These are phyloP conservation scores for Dicrurus megarhynchus DNA, from an alignment of 2,113 vertebrate genomes.

Conservation along the genomic window DNA sequence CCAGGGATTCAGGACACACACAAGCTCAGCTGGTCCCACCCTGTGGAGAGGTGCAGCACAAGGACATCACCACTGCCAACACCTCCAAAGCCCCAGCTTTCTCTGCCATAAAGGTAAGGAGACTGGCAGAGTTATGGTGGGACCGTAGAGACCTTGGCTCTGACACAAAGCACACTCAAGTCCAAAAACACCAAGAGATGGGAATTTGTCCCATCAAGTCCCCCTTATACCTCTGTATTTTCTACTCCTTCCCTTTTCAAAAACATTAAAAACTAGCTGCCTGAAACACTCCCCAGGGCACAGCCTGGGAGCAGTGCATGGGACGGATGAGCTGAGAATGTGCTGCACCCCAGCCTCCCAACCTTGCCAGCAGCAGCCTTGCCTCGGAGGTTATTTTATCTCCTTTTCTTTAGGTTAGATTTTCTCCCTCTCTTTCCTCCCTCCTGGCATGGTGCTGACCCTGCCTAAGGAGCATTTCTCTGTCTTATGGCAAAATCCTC, in stretches of 20 bases:
- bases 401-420: background rate
- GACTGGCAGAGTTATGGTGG: fast-evolving
- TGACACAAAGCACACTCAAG: background rate
- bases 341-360: background rate
- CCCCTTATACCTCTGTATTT: background rate
- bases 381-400: background rate
- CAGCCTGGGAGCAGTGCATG: background rate
- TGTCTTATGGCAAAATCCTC: background rate
- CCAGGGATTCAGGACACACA: background rate
- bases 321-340: fast-evolving
- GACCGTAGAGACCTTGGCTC: fast-evolving
- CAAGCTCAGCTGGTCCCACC: background rate
- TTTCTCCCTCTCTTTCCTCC: background rate
- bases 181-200: background rate
- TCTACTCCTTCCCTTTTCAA: background rate
- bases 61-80: background rate
- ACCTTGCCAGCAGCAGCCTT: background rate
- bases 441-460: background rate
- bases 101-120: background rate
- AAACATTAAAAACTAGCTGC: background rate
- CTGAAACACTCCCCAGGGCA: background rate
- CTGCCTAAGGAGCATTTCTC: background rate
- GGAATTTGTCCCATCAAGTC: background rate
- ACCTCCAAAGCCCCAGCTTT: background rate
- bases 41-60: background rate